These are phyloP conservation scores for Acleris emargana DNA, from an alignment of 2,888 invertebrate genomes.

Conservation along the genomic window DNA sequence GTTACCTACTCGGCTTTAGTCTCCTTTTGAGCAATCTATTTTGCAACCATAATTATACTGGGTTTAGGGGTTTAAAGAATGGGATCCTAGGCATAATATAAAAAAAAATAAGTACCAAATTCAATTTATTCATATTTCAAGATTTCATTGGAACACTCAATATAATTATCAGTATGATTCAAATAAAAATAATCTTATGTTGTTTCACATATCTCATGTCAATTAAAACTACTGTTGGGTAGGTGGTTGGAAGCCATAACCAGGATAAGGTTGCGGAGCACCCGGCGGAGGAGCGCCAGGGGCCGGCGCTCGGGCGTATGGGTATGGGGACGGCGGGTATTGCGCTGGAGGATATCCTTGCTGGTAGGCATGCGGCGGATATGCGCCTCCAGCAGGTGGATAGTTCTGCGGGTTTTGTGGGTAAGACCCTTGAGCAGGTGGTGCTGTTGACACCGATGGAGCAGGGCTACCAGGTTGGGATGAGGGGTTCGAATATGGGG, in stretches of 20 bases:
- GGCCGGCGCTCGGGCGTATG: constrained; percentile 84
- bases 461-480: constrained; percentile 81
- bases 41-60: no score
- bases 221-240: constrained; percentile 80
- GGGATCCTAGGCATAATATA: background rate
- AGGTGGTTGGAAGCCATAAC: constrained; percentile 92
- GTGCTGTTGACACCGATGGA: constrained; percentile 77
- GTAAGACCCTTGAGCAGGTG: constrained; percentile 84
- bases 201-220: background rate
- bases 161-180: constrained; percentile 9
- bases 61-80: no score
- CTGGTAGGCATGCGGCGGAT: constrained; percentile 80
- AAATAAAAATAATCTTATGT: constrained; percentile 1
- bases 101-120: constrained; percentile 31
- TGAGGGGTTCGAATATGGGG: constrained; percentile 82
- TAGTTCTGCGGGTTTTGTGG: constrained; percentile 81
- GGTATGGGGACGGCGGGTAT: constrained; percentile 84
- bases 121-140: constrained; percentile 35
- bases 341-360: constrained; percentile 81
- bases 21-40: no score
- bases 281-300: constrained; percentile 88
- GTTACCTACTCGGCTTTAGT: no score
- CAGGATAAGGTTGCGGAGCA: constrained; percentile 89
- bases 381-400: constrained; percentile 72
- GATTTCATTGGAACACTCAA: constrained; percentile 27